Base-by-base conservation (phyloP, 1,140 invertebrate species). In the Musca vetustissima region DNA sequence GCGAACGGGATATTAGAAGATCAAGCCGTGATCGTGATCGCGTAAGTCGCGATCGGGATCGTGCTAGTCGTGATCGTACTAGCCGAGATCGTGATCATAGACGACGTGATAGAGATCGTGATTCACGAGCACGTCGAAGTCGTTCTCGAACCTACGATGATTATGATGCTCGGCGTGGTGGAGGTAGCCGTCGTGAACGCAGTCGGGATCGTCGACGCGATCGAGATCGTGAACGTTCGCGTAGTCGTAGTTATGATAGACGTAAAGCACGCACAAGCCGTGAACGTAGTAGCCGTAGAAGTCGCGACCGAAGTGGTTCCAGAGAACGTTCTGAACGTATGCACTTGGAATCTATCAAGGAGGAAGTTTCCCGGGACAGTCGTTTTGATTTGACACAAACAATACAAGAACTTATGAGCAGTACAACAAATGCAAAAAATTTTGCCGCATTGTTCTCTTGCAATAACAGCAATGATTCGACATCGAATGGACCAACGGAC, bases 121-220 rank as follows among this genome's bases (percentile, higher is more conserved):
- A 82, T 68, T 75, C 75, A 8, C 72, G 72, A 11, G 73, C 74
- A 13, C 76, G 75, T 69, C 83, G 84, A 9, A 85, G 84, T 57
- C 79, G 84, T 50, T 85, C 85, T n/a, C 75, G 84, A 3, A 84
- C 84, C 52, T 77, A 85, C 2, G 83, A 84, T 28, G 76, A 79
- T 69, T 48, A 73, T 19, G 77, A 74, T 73, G 69, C 72, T 7
- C 71, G 32, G 64, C 73, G 75, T 0, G 66, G 78, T 1, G 70
- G n/a, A n/a, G n/a, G 78, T 9, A 75, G 78, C 59, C 79, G 83
- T 19, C 84, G 82, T 66, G 75, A 84, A 50, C 83, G 83, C 50
- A 71, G 80, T 15, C 81, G 81, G 36, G 75, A 67, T 69, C 77
- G 81, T 8, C 74, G 76, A 67, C 70, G 69, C 9, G 53, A 68